Evolutionary conservation across 2,888 invertebrate species (phyloP), one percentile per base, ranked within the genome.

Genomic region (Allophyes oxyacanthae): DNA sequence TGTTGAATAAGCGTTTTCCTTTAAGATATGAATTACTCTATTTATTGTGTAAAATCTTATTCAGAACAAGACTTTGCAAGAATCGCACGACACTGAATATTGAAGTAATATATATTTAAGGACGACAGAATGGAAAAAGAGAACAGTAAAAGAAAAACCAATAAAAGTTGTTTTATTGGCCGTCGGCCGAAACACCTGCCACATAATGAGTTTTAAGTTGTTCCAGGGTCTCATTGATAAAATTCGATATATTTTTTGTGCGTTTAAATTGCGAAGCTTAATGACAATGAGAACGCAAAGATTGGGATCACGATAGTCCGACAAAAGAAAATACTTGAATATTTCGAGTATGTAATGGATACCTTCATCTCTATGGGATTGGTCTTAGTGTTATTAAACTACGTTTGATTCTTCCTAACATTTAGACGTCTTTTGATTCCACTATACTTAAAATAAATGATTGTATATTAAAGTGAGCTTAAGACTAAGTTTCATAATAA

Each of bases 161-260:
- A 89, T 90, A 89, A 89, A 90, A 88, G 81, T 88, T 85, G 82
- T 86, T 89, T 89, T 88, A 88, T 84, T 83, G 81, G 79, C 73
- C 72, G 78, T 69, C 79, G 72, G 70, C 73, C 73, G 78, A 83
- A 86, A 84, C 90, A 90, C 89, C 89, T 91, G 90, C 84, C 81
- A 81, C 83, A 77, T 88, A 87, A 89, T 86, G 83, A 88, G 84
- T 81, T 86, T 85, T 83, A 78, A 85, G 82, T 84, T 84, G 86
- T 85, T 80, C 72, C 62, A 61, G 59, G 50, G 53, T 48, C 61
- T 74, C 64, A 78, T 75, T 75, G 78, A 75, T 65, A 58, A 68
- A 74, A 74, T 75, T 62, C 57, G 53, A 51, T 57, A 67, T 63
- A 60, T 46, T 59, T 48, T 60, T 64, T 45, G 50, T 50, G 28